Evolutionary conservation across 2,113 vertebrate genomes (phyloP).

Genomic region (Tautogolabrus adspersus): DNA sequence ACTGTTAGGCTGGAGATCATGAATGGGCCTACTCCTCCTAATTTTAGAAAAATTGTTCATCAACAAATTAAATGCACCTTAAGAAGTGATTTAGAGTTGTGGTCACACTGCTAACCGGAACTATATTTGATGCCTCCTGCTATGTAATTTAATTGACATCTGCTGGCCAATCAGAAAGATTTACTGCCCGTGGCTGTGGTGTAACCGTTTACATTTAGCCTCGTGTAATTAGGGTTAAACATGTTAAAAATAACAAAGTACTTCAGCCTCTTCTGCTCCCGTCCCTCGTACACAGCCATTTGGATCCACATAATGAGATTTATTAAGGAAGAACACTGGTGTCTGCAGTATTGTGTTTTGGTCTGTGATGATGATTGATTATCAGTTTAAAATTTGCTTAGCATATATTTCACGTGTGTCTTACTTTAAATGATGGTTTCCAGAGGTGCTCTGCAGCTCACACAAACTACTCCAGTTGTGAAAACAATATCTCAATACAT

Average conservation of each 20-base stretch:
- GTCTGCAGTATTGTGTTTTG: neutral
- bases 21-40: no score
- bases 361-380: neutral
- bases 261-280: neutral
- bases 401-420: neutral
- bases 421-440: neutral
- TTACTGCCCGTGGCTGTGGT: neutral
- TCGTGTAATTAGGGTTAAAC: constrained; percentile 31
- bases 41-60: neutral
- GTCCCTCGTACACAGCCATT: neutral
- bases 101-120: neutral
- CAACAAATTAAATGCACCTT: neutral
- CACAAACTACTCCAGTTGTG: no score
- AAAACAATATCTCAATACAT: neutral
- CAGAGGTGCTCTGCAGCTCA: neutral
- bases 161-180: constrained; percentile 10
- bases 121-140: neutral
- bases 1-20: neutral
- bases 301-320: neutral
- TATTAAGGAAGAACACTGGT: neutral
- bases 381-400: neutral
- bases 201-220: constrained; percentile 6
- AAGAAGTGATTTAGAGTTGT: neutral
- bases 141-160: neutral
- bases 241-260: constrained; percentile 12